A percentile compares a stretch with the other conserved stretches of the same genome.
Conservation (phyloP, 2,797 vertebrate species). For the Anguilla megastoma region DNA sequence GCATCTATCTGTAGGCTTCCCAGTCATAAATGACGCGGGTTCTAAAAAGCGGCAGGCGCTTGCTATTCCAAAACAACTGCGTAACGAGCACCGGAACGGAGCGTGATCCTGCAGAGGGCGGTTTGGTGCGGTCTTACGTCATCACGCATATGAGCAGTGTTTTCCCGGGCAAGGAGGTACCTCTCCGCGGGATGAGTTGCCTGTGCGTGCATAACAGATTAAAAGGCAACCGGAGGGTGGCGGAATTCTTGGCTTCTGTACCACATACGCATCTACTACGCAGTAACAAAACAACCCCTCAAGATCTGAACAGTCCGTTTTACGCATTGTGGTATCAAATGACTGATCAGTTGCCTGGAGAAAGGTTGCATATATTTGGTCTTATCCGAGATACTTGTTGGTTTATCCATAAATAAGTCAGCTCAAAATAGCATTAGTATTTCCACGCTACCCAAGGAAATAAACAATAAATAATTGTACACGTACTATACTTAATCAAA, state of each 20-base stretch:
- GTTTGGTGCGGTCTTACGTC: slow-evolving; percentile 16
- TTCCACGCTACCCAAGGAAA: neutral
- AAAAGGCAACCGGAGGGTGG: slow-evolving; percentile 54
- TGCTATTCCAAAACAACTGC: slow-evolving; percentile 5
- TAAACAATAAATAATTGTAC: neutral
- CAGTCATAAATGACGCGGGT: slow-evolving; percentile 9
- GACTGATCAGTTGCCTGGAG: neutral
- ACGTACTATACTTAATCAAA: neutral
- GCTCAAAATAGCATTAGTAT: neutral
- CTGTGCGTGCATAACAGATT: neutral
- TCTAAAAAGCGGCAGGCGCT: neutral
- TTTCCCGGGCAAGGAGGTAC: slow-evolving; percentile 18
- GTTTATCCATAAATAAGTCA: neutral
- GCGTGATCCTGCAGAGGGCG: slow-evolving; percentile 9
- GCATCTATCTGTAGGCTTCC: slow-evolving; percentile 10
- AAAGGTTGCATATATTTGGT: neutral
- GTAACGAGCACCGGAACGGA: slow-evolving; percentile 1
- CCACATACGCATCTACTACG: slow-evolving; percentile 20
- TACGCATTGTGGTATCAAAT: slow-evolving; percentile 12
- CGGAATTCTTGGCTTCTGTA: slow-evolving; percentile 42
- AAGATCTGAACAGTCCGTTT: slow-evolving; percentile 16
- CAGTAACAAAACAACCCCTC: slow-evolving; percentile 30
- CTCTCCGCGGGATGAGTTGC: neutral
- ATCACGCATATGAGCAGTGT: slow-evolving; percentile 13
- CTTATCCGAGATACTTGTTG: neutral